Evolutionary conservation across 2,888 invertebrate species (phyloP).

Genomic region (Cheilosia grossa): DNA sequence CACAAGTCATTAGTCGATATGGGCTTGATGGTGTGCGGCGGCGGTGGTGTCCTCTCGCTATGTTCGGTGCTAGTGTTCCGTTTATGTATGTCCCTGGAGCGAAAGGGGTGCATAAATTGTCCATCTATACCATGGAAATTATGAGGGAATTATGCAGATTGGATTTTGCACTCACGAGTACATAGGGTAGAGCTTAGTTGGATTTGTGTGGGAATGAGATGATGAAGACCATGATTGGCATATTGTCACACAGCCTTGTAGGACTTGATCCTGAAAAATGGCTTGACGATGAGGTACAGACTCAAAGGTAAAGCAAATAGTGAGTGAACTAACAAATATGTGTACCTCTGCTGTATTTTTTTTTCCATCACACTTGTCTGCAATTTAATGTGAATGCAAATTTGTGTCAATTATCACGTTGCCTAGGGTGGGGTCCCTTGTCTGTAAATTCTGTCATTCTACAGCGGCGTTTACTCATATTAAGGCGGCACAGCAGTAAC

Average conservation of each 20-base stretch:
- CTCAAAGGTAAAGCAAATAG: neutral
- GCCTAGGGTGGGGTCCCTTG: slow-evolving; percentile 9
- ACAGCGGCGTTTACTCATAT: slow-evolving; percentile 21
- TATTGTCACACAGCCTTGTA: too few species aligned
- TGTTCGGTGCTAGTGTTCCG: neutral
- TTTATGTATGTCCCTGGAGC: slow-evolving; percentile 6
- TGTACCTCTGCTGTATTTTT: neutral
- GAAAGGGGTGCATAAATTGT: slow-evolving; percentile 36
- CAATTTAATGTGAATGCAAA: slow-evolving; percentile 23
- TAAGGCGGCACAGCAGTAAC: slow-evolving; percentile 12
- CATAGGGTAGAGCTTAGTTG: slow-evolving; percentile 6
- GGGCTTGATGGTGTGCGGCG: neutral
- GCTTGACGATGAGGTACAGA: too few species aligned
- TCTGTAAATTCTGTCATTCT: neutral
- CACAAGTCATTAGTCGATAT: slow-evolving; percentile 44
- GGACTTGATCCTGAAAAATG: too few species aligned
- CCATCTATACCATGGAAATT: slow-evolving; percentile 15
- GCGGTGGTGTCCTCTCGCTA: slow-evolving; percentile 17
- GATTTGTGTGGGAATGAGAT: neutral
- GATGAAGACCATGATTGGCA: too few species aligned
- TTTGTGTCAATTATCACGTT: slow-evolving; percentile 23
- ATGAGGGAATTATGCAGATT: slow-evolving; percentile 17
- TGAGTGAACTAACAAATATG: neutral
- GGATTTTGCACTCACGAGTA: neutral
- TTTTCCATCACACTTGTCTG: neutral